These are phyloP conservation scores for Hexactinellida sp. DNA, from an alignment of 37 sponge, comb jelly and placozoan genomes.

Conservation along the genomic window DNA sequence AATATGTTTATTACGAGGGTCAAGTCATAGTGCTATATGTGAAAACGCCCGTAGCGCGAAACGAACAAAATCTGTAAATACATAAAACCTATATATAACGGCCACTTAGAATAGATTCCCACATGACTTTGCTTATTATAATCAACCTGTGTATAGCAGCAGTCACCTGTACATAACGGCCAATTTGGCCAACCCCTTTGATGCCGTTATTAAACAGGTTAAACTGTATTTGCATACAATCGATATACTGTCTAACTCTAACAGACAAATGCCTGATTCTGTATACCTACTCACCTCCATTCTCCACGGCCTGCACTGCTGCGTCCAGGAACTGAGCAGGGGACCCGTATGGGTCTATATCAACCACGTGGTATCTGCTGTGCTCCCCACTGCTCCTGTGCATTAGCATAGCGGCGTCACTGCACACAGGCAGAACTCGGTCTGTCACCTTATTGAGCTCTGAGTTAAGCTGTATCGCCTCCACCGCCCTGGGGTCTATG, in stretches of 20 bases:
- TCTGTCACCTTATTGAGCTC: conserved; percentile 34
- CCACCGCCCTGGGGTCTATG: conserved; percentile 44
- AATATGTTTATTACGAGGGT: too few species aligned
- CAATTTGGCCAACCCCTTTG: too few species aligned
- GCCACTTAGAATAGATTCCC: too few species aligned
- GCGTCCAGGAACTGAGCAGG: conserved; percentile 77
- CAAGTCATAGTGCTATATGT: too few species aligned
- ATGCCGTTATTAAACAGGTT: not conserved
- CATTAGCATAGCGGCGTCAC: conserved; percentile 84
- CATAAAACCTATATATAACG: too few species aligned
- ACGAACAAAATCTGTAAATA: too few species aligned
- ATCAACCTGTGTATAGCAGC: too few species aligned
- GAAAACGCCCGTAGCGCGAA: too few species aligned
- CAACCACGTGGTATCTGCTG: conserved; percentile 72
- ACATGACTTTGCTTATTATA: too few species aligned
- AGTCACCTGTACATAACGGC: too few species aligned
- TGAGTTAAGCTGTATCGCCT: conserved; percentile 45
- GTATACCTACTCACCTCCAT: conserved; percentile 53
- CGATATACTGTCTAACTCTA: not conserved
- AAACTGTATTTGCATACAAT: not conserved
- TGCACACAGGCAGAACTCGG: conserved; percentile 41
- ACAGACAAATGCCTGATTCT: not conserved
- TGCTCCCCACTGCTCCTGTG: conserved; percentile 37
- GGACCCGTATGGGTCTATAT: conserved; percentile 94
- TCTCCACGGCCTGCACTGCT: conserved; percentile 61